Percentiles rank a stretch among this genome's conserved stretches.
phyloP scores from a whole-genome alignment of 2,888 invertebrate genomes.

The Brachypterus glaber region DNA sequence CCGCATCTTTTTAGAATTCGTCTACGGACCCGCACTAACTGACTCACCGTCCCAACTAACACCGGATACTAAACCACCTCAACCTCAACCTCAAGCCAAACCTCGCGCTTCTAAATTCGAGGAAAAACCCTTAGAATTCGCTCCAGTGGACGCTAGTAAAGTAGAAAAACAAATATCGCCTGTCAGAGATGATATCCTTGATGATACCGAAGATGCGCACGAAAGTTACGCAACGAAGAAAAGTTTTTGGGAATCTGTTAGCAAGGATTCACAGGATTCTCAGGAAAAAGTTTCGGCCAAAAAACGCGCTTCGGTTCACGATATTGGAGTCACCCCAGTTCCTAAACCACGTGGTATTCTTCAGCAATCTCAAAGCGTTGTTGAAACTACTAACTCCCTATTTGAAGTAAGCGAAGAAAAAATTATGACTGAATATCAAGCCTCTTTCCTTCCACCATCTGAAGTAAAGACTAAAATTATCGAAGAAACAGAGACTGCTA shows the following conservation, averaged over 20 bases:
- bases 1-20: conserved; percentile 41
- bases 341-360: conserved; percentile 39
- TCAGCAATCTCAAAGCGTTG: conserved; percentile 28
- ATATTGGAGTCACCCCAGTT: conserved; percentile 35
- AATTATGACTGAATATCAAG: conserved; percentile 36
- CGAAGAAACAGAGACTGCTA: conserved; percentile 15
- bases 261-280: conserved; percentile 28
- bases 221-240: conserved; percentile 43
- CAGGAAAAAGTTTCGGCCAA: conserved; percentile 23
- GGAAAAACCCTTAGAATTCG: conserved; percentile 25
- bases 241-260: conserved; percentile 45
- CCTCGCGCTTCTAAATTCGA: conserved; percentile 36
- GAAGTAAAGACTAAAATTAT: conserved; percentile 21
- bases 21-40: conserved; percentile 37
- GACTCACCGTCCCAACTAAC: conserved; percentile 32
- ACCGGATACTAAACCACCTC: conserved; percentile 34
- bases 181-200: conserved; percentile 32
- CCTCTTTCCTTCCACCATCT: conserved; percentile 33
- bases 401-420: conserved; percentile 19
- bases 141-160: conserved; percentile 18
- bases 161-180: conserved; percentile 30
- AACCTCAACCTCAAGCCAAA: conserved; percentile 43
- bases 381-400: conserved; percentile 11
- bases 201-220: conserved; percentile 26
- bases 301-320: conserved; percentile 36